These are phyloP conservation scores for Colostygia pectinataria DNA, from an alignment of 2,888 invertebrate species.

Conservation along the genomic window DNA sequence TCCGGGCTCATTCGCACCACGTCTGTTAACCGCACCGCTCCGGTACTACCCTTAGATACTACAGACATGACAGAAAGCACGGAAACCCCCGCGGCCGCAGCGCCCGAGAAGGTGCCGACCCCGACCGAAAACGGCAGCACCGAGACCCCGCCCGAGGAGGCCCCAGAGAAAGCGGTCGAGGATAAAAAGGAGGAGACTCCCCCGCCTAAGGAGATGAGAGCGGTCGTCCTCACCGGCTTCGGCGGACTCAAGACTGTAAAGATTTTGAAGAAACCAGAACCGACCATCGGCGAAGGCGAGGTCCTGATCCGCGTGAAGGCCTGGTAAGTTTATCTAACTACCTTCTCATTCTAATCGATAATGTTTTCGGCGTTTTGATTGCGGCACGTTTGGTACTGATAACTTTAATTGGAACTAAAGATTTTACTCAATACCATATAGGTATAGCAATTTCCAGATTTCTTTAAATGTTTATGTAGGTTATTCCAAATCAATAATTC, in stretches of 20 bases:
- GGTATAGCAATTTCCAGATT: too few species aligned
- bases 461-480: too few species aligned
- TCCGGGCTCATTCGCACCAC: slow-evolving; percentile 68
- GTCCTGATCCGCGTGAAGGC: slow-evolving; percentile 92
- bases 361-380: not conserved
- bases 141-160: slow-evolving; percentile 75
- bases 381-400: not conserved
- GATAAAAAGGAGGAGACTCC: slow-evolving; percentile 80
- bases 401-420: not conserved
- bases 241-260: slow-evolving; percentile 94
- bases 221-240: slow-evolving; percentile 92
- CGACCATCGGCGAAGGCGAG: slow-evolving; percentile 87
- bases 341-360: slow-evolving; percentile 20
- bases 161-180: slow-evolving; percentile 80
- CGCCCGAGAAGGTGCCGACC: slow-evolving; percentile 82
- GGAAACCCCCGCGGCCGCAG: slow-evolving; percentile 77
- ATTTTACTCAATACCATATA: not conserved
- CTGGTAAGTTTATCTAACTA: slow-evolving; percentile 85
- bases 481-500: too few species aligned
- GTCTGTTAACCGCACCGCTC: slow-evolving; percentile 64
- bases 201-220: slow-evolving; percentile 92
- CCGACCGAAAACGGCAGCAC: slow-evolving; percentile 79
- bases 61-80: slow-evolving; percentile 78
- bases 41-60: slow-evolving; percentile 50
- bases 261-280: slow-evolving; percentile 91